A percentile compares a stretch with the other conserved stretches of the same genome.
phyloP scores from a whole-genome alignment of 1,140 invertebrate genomes.

The Trichomalopsis sarcophagae region DNA sequence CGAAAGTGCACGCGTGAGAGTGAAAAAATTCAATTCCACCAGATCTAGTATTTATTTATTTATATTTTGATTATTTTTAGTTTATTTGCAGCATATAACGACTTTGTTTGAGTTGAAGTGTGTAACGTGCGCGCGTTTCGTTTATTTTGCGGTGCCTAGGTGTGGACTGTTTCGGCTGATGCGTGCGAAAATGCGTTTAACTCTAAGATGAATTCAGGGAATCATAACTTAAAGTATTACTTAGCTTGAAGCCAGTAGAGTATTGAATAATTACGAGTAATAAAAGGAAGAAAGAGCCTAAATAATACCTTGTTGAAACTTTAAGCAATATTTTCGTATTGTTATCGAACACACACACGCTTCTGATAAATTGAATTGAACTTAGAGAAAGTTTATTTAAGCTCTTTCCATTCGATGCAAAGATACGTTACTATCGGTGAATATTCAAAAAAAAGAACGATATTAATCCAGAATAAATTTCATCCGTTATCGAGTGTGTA shows the following conservation, averaged over 20 bases:
- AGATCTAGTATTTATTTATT: not conserved
- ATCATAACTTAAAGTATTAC: constrained; percentile 1
- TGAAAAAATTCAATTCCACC: not conserved
- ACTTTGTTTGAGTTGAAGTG: not conserved
- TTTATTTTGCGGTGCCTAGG: constrained; percentile 33
- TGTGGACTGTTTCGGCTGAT: not conserved
- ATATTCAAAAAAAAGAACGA: not conserved
- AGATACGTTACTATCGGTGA: not conserved
- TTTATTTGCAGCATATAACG: not conserved
- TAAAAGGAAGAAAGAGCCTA: constrained; percentile 16
- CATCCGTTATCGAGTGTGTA: not conserved
- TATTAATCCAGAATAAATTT: not conserved
- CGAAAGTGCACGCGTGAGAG: constrained; percentile 9
- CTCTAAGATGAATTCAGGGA: constrained; percentile 8
- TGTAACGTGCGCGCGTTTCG: not conserved
- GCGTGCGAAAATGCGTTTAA: not conserved
- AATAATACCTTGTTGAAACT: constrained; percentile 38
- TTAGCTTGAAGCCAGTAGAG: not conserved
- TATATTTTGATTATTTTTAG: not conserved
- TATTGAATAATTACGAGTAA: not conserved
- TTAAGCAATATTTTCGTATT: constrained; percentile 42
- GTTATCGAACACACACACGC: not conserved
- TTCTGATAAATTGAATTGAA: not conserved
- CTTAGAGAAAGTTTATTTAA: constrained; percentile 13
- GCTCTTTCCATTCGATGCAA: not conserved